These are phyloP conservation scores for Patiria pectinifera DNA, from an alignment of 53 echinoderm and acorn worm genomes.

Conservation along the genomic window DNA sequence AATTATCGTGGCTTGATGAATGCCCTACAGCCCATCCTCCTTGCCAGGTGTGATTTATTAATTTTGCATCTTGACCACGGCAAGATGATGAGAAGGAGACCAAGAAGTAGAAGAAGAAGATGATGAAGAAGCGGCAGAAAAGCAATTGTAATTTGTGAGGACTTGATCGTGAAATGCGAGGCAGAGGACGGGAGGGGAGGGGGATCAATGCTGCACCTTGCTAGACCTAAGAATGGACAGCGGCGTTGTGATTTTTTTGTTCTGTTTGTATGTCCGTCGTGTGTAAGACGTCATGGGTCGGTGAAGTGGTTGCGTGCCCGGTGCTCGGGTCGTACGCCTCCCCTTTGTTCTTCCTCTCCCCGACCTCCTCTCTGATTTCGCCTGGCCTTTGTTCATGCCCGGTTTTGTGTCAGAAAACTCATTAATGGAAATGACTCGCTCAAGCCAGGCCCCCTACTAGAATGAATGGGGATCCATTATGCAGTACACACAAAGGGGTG, in stretches of 20 bases:
- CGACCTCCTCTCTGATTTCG: constrained; percentile 65
- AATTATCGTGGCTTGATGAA: constrained; percentile 69
- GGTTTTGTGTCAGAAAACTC: constrained; percentile 70
- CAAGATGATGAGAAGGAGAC: constrained; percentile 55
- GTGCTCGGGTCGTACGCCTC: constrained; percentile 29
- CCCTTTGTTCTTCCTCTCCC: constrained; percentile 56
- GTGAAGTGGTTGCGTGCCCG: constrained; percentile 41
- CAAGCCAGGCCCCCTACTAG: not conserved
- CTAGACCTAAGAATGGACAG: constrained; percentile 26
- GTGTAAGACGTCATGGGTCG: constrained; percentile 24
- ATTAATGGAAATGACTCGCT: constrained; percentile 67
- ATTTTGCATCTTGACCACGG: constrained; percentile 70
- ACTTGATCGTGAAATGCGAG: constrained; percentile 25
- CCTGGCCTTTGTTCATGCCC: constrained; percentile 53
- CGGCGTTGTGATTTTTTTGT: constrained; percentile 32
- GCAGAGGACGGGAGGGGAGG: not conserved
- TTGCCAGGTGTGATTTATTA: constrained; percentile 75
- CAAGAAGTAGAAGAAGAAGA: constrained; percentile 10
- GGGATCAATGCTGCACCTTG: constrained; percentile 3
- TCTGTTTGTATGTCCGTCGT: constrained; percentile 33
- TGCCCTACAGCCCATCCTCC: constrained; percentile 52
- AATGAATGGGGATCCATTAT: constrained; percentile 57
- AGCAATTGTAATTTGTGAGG: constrained; percentile 52
- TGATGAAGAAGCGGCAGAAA: not conserved
- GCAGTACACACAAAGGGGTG: constrained; percentile 54